phyloP scores from a whole-genome alignment of 2,113 vertebrate genomes.

The Cranoglanis bouderius region DNA sequence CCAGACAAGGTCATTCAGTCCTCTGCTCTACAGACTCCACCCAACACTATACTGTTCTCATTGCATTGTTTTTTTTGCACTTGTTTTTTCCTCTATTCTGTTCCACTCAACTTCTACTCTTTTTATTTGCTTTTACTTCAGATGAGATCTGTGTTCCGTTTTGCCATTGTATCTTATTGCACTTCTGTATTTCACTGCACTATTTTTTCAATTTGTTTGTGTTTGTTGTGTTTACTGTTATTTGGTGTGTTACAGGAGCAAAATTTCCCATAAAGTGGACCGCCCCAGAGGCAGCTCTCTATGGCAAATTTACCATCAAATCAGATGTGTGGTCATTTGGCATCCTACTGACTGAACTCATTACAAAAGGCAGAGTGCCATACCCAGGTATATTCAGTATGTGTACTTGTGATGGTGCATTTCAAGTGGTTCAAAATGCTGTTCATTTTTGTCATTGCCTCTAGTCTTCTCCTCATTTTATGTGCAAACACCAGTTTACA shows the following conservation, averaged over 20 bases:
- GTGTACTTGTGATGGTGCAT: not conserved
- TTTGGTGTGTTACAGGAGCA: constrained; percentile 75
- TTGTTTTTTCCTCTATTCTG: constrained; percentile 34
- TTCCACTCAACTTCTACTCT: constrained; percentile 33
- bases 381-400: constrained; percentile 82
- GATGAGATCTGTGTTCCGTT: not conserved
- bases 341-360: constrained; percentile 92
- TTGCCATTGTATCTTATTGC: constrained; percentile 3
- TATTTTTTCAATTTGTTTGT: not conserved
- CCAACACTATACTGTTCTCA: constrained; percentile 19
- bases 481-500: not conserved
- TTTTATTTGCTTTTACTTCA: constrained; percentile 9
- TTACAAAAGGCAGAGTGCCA: constrained; percentile 95
- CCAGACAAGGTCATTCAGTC: constrained; percentile 83
- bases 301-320: constrained; percentile 94
- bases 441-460: not conserved
- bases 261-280: constrained; percentile 99
- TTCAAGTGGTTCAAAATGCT: not conserved
- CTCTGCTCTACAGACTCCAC: constrained; percentile 15
- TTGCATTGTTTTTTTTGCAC: constrained; percentile 31
- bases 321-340: constrained; percentile 98
- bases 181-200: constrained; percentile 3
- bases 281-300: constrained; percentile 92
- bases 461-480: not conserved
- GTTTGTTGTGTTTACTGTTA: constrained; percentile 46